phyloP scores from a whole-genome alignment of 2,888 invertebrate species.

The Cephalotes varians region DNA sequence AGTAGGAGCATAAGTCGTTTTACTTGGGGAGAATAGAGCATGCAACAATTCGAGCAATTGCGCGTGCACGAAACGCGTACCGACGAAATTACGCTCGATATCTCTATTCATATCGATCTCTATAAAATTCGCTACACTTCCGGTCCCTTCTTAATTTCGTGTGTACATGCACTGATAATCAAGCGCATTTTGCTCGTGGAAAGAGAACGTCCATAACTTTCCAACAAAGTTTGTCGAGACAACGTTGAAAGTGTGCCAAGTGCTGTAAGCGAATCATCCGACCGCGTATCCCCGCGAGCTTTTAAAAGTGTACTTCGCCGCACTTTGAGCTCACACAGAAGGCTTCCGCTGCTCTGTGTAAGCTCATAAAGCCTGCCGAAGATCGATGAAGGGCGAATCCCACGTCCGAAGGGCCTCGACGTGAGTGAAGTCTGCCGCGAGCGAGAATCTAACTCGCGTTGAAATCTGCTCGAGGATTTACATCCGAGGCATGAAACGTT shows the following conservation, averaged over 20 bases:
- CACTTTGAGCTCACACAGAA: conserved; percentile 35
- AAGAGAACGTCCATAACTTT: conserved; percentile 29
- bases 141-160: conserved; percentile 25
- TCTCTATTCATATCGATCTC: conserved; percentile 34
- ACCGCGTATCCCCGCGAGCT: conserved; percentile 39
- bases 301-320: conserved; percentile 55
- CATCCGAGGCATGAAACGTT: conserved; percentile 64
- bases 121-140: conserved; percentile 34
- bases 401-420: conserved; percentile 53
- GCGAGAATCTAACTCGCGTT: conserved; percentile 27
- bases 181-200: conserved; percentile 28
- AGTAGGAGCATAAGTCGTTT: conserved; percentile 14
- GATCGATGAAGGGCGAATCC: conserved; percentile 72
- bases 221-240: conserved; percentile 41
- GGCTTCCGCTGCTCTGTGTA: conserved; percentile 52
- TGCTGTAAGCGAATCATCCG: conserved; percentile 52
- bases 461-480: conserved; percentile 69
- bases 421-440: conserved; percentile 47
- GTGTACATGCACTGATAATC: conserved; percentile 33
- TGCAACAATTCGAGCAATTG: conserved; percentile 49
- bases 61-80: conserved; percentile 7
- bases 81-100: conserved; percentile 30
- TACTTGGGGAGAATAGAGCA: conserved; percentile 25
- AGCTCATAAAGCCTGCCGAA: conserved; percentile 66
- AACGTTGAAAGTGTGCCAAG: conserved; percentile 55